Percentiles rank a stretch among this genome's conserved stretches.
These are phyloP conservation scores for Centrocercus urophasianus DNA, from an alignment of 2,113 vertebrate genomes.

Conservation along the genomic window DNA sequence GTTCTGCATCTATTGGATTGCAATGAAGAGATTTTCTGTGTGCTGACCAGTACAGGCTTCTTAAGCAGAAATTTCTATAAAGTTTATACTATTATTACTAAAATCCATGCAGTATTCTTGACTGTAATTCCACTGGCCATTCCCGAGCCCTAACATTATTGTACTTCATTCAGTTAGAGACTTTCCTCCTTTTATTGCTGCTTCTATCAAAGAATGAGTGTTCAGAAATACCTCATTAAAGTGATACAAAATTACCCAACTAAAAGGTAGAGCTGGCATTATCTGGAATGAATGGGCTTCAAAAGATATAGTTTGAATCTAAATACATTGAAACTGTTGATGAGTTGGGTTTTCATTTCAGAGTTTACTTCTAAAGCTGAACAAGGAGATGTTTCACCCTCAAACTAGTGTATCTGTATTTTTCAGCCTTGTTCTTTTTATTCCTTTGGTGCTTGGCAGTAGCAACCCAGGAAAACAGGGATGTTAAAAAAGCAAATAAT, in stretches of 20 bases:
- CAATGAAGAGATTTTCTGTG: not conserved
- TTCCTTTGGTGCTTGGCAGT: not conserved
- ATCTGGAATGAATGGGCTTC: not conserved
- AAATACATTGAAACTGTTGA: not conserved
- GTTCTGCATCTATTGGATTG: not conserved
- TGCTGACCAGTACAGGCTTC: not conserved
- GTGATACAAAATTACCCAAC: not conserved
- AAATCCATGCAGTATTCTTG: not conserved
- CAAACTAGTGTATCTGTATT: not conserved
- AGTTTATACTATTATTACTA: not conserved
- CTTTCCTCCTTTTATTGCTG: not conserved
- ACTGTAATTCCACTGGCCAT: not conserved
- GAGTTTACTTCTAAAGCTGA: not conserved
- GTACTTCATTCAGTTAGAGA: not conserved
- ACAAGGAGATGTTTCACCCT: not conserved
- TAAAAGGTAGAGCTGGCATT: not conserved
- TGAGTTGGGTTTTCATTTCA: not conserved
- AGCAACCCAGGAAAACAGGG: not conserved
- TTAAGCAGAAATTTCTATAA: not conserved
- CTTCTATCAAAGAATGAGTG: not conserved
- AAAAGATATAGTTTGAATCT: not conserved
- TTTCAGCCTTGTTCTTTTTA: not conserved
- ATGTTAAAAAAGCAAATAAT: constrained; percentile 24
- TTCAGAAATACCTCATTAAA: not conserved
- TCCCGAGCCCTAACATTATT: not conserved